Evolutionary conservation across 2,888 invertebrate genomes (phyloP).

Genomic region (Papilio gigon): DNA sequence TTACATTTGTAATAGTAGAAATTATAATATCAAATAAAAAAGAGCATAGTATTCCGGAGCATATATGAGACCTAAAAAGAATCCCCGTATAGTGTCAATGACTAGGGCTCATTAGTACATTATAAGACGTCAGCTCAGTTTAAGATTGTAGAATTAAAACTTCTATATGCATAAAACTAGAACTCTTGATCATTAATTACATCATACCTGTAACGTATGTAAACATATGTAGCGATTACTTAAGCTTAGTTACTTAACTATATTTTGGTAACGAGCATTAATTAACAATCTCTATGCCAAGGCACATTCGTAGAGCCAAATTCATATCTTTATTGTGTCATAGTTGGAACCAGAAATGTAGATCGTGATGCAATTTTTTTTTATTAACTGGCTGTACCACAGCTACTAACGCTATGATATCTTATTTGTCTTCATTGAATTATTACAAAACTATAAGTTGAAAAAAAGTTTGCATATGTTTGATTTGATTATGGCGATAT

Average conservation of each 20-base stretch:
- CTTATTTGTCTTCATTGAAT: too few species aligned
- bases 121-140: neutral
- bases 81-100: neutral
- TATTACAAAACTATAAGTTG: too few species aligned
- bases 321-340: slow-evolving; percentile 1
- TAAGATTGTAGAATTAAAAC: too few species aligned
- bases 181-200: neutral
- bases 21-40: too few species aligned
- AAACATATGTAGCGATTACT: neutral
- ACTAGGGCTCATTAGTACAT: neutral
- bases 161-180: neutral
- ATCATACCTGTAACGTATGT: neutral
- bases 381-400: neutral
- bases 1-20: too few species aligned
- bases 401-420: too few species aligned
- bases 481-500: too few species aligned
- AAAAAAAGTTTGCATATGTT: too few species aligned
- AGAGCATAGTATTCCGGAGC: too few species aligned
- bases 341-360: neutral
- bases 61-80: too few species aligned
- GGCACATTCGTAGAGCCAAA: slow-evolving; percentile 9
- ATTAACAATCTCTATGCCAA: slow-evolving; percentile 19
- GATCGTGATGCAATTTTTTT: neutral
- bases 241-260: slow-evolving; percentile 6
- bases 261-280: slow-evolving; percentile 7